These are phyloP conservation scores for Eleutherodactylus coqui DNA, from an alignment of 2,797 vertebrate species.

Conservation along the genomic window DNA sequence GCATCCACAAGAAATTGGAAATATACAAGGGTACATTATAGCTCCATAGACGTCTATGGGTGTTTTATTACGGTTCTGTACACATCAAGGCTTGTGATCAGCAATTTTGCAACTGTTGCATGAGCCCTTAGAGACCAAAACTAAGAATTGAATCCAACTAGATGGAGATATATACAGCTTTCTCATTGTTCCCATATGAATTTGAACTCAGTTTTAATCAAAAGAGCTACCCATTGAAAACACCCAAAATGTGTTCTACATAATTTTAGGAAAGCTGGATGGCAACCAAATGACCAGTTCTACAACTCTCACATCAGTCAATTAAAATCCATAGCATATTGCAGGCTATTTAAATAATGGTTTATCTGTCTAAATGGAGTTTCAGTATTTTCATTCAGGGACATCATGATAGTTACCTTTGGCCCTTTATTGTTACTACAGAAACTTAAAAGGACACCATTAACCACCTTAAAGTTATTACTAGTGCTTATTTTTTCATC, in stretches of 20 bases:
- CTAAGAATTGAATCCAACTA: not conserved
- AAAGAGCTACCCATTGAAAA: not conserved
- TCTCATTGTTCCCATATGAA: not conserved
- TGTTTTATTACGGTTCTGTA: not conserved
- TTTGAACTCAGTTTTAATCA: not conserved
- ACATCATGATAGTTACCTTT: not conserved
- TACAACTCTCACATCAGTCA: not conserved
- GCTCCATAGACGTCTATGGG: not conserved
- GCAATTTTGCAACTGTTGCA: not conserved
- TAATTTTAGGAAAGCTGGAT: no score
- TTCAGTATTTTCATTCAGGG: no score
- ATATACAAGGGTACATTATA: not conserved
- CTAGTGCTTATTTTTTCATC: not conserved
- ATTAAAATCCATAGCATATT: not conserved
- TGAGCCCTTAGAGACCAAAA: not conserved
- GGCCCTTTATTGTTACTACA: not conserved
- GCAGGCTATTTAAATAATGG: not conserved
- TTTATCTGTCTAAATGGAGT: not conserved
- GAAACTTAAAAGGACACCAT: not conserved
- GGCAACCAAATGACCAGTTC: no score
- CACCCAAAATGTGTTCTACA: no score
- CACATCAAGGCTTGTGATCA: not conserved
- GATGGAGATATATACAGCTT: not conserved
- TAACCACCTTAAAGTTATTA: not conserved
- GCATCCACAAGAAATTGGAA: not conserved